Conservation (phyloP, 1,140 invertebrate genomes). For the Gryon sp. region DNA sequence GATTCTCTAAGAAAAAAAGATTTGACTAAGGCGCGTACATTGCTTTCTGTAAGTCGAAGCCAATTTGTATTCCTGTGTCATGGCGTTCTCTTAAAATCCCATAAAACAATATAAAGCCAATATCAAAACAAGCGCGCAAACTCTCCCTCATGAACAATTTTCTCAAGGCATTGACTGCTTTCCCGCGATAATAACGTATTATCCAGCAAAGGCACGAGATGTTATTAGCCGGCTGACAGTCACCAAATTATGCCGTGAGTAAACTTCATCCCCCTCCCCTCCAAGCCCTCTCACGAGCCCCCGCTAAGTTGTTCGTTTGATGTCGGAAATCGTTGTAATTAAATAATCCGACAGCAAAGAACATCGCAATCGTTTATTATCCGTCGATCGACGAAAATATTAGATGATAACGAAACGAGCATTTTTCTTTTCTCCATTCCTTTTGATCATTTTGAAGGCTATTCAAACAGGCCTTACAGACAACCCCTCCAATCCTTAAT, state of each 20-base stretch:
- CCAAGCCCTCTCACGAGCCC: too few species aligned
- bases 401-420: constrained; percentile 1
- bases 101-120: constrained; percentile 45
- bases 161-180: constrained; percentile 54
- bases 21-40: background rate
- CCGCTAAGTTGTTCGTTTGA: constrained; percentile 47
- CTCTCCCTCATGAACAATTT: constrained; percentile 47
- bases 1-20: constrained; percentile 2
- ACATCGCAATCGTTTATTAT: constrained; percentile 52
- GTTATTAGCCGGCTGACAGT: constrained; percentile 60
- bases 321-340: constrained; percentile 61
- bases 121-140: constrained; percentile 41
- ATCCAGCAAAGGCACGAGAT: constrained; percentile 44
- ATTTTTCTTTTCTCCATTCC: constrained; percentile 2
- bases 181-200: constrained; percentile 56
- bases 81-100: constrained; percentile 43
- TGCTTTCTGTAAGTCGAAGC: constrained; percentile 6
- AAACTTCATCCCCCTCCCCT: background rate
- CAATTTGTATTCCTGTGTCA: constrained; percentile 37
- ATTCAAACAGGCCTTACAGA: too few species aligned
- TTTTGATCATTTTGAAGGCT: constrained; percentile 8
- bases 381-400: constrained; percentile 34
- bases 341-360: constrained; percentile 58
- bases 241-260: constrained; percentile 56
- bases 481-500: too few species aligned